Evolutionary conservation across 2,113 vertebrate species (phyloP).

Genomic region (Oncorhynchus gorbuscha): DNA sequence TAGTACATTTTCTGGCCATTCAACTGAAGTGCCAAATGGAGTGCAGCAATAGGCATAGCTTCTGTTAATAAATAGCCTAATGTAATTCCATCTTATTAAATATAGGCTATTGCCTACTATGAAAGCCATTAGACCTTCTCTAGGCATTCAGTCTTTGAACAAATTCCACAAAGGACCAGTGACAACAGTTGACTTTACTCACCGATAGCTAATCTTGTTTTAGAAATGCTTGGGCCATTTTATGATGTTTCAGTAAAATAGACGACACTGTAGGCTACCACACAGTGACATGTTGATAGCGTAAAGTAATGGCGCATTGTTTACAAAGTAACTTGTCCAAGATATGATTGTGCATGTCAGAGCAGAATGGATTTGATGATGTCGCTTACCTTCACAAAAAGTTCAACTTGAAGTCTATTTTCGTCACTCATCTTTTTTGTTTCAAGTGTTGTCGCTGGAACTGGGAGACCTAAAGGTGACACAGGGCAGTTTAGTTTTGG

Average conservation of each 20-base stretch:
- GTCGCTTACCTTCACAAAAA: constrained; percentile 84
- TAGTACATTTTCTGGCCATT: constrained; percentile 12
- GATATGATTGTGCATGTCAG: neutral
- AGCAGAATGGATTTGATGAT: neutral
- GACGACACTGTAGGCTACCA: too few relatives aligned
- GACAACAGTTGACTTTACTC: neutral
- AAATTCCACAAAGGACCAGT: neutral
- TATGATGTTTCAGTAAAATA: too few relatives aligned
- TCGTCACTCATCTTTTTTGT: constrained; percentile 76
- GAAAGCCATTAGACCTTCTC: neutral
- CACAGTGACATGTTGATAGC: neutral
- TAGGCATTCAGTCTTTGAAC: neutral
- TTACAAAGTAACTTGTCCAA: neutral
- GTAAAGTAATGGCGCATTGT: neutral
- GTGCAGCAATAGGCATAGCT: constrained; percentile 33
- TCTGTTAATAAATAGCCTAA: neutral
- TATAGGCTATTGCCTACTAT: neutral
- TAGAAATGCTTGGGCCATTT: too few relatives aligned
- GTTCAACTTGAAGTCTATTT: constrained; percentile 77
- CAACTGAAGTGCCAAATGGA: constrained; percentile 26
- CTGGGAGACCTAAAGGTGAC: neutral
- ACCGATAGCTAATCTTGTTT: neutral
- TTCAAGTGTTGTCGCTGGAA: constrained; percentile 3
- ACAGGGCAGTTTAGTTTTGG: too few relatives aligned
- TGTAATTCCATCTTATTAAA: neutral